Conservation (phyloP, 2,888 invertebrate species). For the Macrophya annulata region DNA sequence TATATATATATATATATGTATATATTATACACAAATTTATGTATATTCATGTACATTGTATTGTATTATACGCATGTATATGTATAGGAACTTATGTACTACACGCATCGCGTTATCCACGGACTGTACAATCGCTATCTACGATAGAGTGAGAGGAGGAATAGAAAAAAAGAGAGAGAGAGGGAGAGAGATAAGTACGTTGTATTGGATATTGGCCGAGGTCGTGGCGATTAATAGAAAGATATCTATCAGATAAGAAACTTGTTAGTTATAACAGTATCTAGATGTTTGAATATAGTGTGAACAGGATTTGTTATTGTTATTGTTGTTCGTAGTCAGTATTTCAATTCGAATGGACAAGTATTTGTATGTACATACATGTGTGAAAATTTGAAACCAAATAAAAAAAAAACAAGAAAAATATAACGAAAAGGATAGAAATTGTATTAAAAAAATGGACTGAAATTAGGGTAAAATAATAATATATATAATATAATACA, state of each 20-base stretch:
- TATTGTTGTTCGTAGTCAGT: too few relatives aligned
- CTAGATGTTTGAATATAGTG: too few relatives aligned
- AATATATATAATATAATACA: too few relatives aligned
- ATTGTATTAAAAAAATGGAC: too few relatives aligned
- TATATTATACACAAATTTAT: not conserved
- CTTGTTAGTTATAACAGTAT: constrained; percentile 10
- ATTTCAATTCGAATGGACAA: too few relatives aligned
- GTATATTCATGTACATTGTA: not conserved
- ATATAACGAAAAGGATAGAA: too few relatives aligned
- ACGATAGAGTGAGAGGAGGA: not conserved
- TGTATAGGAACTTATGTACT: not conserved
- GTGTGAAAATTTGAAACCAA: too few relatives aligned
- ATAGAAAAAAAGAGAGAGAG: not conserved
- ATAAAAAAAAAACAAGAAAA: too few relatives aligned
- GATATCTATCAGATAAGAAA: constrained; percentile 5
- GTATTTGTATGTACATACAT: too few relatives aligned
- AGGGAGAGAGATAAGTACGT: not conserved
- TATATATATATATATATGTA: not conserved
- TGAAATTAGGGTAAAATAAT: too few relatives aligned
- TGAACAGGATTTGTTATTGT: too few relatives aligned
- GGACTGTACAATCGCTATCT: not conserved
- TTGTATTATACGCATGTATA: not conserved
- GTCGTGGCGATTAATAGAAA: constrained; percentile 44
- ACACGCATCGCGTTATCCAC: not conserved
- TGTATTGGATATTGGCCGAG: constrained; percentile 45